phyloP scores from a whole-genome alignment of 2,888 invertebrate species.

The Brenthis ino region DNA sequence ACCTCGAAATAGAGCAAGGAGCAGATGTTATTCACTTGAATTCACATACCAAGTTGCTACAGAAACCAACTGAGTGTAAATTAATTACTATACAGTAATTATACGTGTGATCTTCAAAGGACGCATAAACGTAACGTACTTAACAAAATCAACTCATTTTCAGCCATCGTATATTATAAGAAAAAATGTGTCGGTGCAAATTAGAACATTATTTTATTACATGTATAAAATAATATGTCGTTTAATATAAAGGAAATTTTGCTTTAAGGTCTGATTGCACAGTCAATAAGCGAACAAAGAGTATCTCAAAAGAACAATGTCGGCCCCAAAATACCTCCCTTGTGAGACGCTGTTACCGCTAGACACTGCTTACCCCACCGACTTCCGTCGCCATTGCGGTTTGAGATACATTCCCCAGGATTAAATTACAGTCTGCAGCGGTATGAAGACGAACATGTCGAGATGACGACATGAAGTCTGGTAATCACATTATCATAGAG shows the following conservation, averaged over 20 bases:
- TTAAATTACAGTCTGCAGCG: slow-evolving; percentile 60
- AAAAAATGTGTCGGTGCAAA: slow-evolving; percentile 7
- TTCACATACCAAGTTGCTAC: slow-evolving; percentile 51
- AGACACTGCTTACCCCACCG: slow-evolving; percentile 49
- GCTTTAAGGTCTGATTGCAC: slow-evolving; percentile 19
- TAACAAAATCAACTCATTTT: slow-evolving; percentile 38
- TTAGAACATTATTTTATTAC: not conserved
- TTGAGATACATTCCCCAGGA: slow-evolving; percentile 62
- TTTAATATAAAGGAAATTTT: slow-evolving; percentile 8
- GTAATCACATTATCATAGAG: slow-evolving; percentile 44
- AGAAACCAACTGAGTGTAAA: slow-evolving; percentile 52
- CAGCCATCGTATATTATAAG: slow-evolving; percentile 16
- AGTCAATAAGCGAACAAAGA: slow-evolving; percentile 37
- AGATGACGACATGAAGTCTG: slow-evolving; percentile 42
- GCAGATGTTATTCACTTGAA: slow-evolving; percentile 51
- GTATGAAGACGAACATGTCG: slow-evolving; percentile 43
- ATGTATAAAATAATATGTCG: too few species aligned
- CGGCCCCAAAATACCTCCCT: slow-evolving; percentile 52
- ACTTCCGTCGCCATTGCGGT: slow-evolving; percentile 62
- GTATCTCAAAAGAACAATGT: slow-evolving; percentile 45
- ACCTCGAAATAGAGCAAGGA: slow-evolving; percentile 31
- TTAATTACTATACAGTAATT: slow-evolving; percentile 62
- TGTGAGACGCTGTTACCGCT: slow-evolving; percentile 55
- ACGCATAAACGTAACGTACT: slow-evolving; percentile 42
- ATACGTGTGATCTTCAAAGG: slow-evolving; percentile 54